Base-by-base conservation (phyloP, 2,888 invertebrate species). In the Charanyca ferruginea region DNA sequence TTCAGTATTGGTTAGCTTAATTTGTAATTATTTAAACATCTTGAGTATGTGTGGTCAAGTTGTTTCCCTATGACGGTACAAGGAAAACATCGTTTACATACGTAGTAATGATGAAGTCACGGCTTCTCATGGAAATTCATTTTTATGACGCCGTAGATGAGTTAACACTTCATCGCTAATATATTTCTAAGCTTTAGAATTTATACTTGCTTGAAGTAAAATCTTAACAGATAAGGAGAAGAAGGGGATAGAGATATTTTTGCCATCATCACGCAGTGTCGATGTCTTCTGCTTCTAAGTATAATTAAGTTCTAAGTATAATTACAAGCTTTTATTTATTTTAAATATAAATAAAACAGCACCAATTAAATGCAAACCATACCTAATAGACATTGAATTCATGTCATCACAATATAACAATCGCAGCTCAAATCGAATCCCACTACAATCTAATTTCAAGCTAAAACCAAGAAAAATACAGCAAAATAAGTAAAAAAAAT, bases 401-500 rank as follows among this genome's bases (percentile, higher is more conserved):
- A 32, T 9, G 9, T 8, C 32, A 11, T 32, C 8, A 2, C 4
- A 9, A 20, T 32, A 7, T 2, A 18, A 32, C 0, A 48, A 57
- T 6, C n/a, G 0, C 16, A 55, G 0, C 1, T 13, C 20, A 28
- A n/a, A 28, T 9, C 20, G 32, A 44, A 55, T n/a, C n/a, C 2
- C 9, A 23, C 8, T 16, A 11, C 8, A 32, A 7, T 25, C 9
- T 0, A 1, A 42, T 42, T 9, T 4, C 2, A 47, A 54, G 22
- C 9, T 44, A 25, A 53, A 54, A 54, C 23, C 6, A 49, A 62
- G 38, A 48, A 58, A 48, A 66, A 62, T 44, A 51, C 41, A 63
- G 44, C 25, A 63, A 60, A 76, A 62, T 55, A 55, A 70, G 23
- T 61, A 69, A 61, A 73, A 70, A 79, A 77, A 80, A 70, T 42